These are phyloP conservation scores for Cardinalis cardinalis DNA, from an alignment of 2,113 vertebrate species.

Conservation along the genomic window DNA sequence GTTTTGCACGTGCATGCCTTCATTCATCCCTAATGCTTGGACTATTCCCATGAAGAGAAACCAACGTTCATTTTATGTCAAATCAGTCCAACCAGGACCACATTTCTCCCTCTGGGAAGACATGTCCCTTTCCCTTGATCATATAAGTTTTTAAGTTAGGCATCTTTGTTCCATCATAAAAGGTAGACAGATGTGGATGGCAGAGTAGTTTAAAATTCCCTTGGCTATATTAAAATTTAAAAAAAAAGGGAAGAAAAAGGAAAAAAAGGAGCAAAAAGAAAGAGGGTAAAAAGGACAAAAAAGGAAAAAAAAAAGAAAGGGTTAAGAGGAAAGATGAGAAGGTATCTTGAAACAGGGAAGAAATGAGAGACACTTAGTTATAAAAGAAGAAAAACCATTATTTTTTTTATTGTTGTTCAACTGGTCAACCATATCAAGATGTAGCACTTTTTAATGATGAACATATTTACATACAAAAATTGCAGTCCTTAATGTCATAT, in stretches of 20 bases:
- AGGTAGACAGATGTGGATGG: not conserved
- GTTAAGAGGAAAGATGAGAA: not conserved
- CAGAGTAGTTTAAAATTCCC: not conserved
- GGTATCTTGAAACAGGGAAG: not conserved
- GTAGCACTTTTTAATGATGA: not conserved
- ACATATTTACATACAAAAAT: not conserved
- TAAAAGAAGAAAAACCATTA: not conserved
- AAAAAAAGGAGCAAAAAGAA: rapidly evolving
- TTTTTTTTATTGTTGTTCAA: not conserved
- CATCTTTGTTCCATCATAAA: not conserved
- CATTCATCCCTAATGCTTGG: not conserved
- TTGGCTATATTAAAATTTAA: not conserved
- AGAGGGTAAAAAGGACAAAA: rapidly evolving
- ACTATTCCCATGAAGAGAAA: not conserved
- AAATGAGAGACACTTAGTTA: not conserved
- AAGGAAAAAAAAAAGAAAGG: rapidly evolving
- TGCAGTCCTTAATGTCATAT: not conserved
- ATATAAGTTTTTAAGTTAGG: not conserved
- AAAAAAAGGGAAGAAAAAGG: rapidly evolving
- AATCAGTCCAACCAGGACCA: not conserved
- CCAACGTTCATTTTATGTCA: not conserved
- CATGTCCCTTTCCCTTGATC: not conserved
- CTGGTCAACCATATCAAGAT: not conserved
- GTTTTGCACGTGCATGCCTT: not conserved
- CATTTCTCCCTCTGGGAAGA: not conserved